Conservation (phyloP, 2,113 vertebrate species). For the Eurystomus gularis region DNA sequence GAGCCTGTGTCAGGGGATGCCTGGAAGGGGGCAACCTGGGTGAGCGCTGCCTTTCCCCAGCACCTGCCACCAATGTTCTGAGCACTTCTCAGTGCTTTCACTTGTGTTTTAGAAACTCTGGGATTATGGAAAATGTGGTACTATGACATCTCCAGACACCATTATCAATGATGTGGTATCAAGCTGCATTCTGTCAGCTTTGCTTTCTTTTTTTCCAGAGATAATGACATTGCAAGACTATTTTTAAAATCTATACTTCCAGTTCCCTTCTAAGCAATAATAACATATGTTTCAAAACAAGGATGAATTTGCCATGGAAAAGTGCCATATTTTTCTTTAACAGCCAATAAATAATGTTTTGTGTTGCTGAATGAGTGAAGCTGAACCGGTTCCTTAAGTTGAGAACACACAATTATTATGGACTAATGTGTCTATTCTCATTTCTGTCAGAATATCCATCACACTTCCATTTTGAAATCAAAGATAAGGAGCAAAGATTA, state of each 20-base stretch:
- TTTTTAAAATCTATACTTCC: conserved; percentile 21
- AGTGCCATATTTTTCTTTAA: conserved; percentile 28
- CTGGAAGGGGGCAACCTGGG: background rate
- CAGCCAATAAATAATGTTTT: conserved; percentile 32
- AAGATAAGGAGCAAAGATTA: background rate
- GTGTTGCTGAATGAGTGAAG: background rate
- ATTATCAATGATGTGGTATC: background rate
- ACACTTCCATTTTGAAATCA: background rate
- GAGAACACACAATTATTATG: background rate
- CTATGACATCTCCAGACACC: background rate
- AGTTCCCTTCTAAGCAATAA: background rate
- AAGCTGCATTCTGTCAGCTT: background rate
- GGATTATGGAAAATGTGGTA: background rate
- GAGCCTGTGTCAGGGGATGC: background rate
- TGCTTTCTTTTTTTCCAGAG: background rate
- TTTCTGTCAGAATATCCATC: conserved; percentile 22
- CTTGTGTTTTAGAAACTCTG: background rate
- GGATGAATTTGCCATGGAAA: conserved; percentile 24
- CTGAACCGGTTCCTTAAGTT: background rate
- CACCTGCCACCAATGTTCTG: background rate
- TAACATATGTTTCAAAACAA: conserved; percentile 30
- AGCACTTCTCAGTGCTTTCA: background rate
- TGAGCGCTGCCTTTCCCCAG: fast-evolving
- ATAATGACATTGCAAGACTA: background rate
- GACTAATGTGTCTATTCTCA: background rate